Conservation (phyloP, 2,113 vertebrate species). For the Falco punctatus region DNA sequence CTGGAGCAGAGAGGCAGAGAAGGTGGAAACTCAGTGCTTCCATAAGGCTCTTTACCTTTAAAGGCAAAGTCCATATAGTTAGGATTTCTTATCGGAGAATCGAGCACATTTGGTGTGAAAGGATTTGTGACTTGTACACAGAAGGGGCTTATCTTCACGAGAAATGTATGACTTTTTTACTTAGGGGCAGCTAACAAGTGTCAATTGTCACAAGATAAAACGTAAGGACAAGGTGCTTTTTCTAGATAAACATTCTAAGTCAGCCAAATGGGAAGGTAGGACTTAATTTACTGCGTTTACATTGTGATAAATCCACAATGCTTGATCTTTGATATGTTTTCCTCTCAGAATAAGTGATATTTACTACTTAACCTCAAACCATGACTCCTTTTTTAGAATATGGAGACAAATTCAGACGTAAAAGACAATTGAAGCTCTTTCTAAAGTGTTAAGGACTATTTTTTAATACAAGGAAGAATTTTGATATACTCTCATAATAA, state of each 20-base stretch:
- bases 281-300: background rate
- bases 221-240: background rate
- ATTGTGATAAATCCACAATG: background rate
- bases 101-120: background rate
- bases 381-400: background rate
- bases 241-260: background rate
- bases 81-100: conserved; percentile 16
- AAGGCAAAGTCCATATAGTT: conserved; percentile 51
- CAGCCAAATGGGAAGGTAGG: background rate
- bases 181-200: background rate
- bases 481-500: background rate
- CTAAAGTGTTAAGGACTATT: background rate
- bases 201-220: conserved; percentile 2
- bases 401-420: background rate
- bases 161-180: background rate
- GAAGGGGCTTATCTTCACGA: conserved; percentile 2
- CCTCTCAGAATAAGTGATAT: background rate
- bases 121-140: background rate
- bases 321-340: background rate
- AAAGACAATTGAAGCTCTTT: background rate
- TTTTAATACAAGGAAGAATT: background rate
- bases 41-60: conserved; percentile 21
- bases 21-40: background rate
- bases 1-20: background rate
- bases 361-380: background rate